phyloP scores from a whole-genome alignment of 2,888 invertebrate species.

The Noctua pronuba region DNA sequence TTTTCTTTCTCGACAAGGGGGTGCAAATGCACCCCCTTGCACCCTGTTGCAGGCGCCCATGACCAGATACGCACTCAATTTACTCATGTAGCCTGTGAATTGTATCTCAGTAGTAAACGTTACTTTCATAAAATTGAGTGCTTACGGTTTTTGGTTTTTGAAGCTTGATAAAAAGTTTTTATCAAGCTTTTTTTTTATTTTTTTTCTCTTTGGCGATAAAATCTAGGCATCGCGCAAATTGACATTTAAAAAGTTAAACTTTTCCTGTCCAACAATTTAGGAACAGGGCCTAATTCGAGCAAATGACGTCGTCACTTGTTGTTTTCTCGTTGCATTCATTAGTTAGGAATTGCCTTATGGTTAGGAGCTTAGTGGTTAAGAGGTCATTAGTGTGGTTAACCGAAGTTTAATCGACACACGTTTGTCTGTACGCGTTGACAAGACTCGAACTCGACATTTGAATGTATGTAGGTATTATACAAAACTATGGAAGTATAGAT shows the following conservation, averaged over 20 bases:
- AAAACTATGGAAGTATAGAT: not conserved
- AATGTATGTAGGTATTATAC: not conserved
- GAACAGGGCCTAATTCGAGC: not conserved
- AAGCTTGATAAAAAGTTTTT: too few species aligned
- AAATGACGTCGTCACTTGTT: not conserved
- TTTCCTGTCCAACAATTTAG: not conserved
- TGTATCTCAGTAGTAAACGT: too few species aligned
- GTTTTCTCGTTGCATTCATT: constrained; percentile 4
- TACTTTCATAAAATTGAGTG: too few species aligned
- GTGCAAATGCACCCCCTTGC: too few species aligned
- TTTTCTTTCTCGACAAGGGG: too few species aligned
- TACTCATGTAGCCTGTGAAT: too few species aligned
- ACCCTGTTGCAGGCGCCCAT: too few species aligned
- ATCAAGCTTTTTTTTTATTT: too few species aligned
- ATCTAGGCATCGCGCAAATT: not conserved
- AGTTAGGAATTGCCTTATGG: constrained; percentile 7
- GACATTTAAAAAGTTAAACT: not conserved
- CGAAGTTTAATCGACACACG: not conserved
- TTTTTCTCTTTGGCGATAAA: too few species aligned
- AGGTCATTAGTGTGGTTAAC: constrained; percentile 32
- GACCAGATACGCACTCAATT: too few species aligned
- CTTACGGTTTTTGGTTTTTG: too few species aligned
- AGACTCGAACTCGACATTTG: not conserved
- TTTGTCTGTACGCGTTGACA: constrained; percentile 1
- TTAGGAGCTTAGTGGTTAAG: not conserved